Percentiles rank a stretch among this genome's conserved stretches.
Conservation (phyloP, 2,797 vertebrate species). For the Leptoclinus maculatus region DNA sequence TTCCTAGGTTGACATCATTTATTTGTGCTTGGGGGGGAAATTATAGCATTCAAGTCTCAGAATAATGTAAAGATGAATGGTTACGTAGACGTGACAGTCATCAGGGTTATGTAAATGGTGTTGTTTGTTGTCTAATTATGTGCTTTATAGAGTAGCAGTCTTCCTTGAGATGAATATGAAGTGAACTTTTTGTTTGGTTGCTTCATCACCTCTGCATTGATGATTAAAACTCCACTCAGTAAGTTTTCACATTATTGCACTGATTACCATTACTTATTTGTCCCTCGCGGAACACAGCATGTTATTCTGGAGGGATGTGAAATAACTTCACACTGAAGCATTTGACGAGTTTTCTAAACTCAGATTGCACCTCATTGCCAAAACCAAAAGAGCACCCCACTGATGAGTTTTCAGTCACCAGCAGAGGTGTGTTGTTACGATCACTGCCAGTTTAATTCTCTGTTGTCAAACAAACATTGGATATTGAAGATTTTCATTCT, state of each 20-base stretch:
- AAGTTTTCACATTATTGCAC: not conserved
- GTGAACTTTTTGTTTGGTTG: constrained; percentile 13
- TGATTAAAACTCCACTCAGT: constrained; percentile 5
- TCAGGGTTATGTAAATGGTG: not conserved
- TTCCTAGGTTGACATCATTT: constrained; percentile 3
- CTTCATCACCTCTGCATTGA: constrained; percentile 6
- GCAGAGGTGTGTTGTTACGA: constrained; percentile 7
- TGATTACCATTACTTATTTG: constrained; percentile 8
- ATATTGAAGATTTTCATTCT: not conserved
- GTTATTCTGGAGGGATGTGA: not conserved
- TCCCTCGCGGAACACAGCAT: not conserved
- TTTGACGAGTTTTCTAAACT: constrained; percentile 1
- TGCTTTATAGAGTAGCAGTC: not conserved
- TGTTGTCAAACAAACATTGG: constrained; percentile 15
- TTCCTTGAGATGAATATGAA: constrained; percentile 11
- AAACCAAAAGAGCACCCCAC: constrained; percentile 2
- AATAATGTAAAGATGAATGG: constrained; percentile 11
- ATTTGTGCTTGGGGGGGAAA: not conserved
- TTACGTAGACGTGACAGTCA: constrained; percentile 1
- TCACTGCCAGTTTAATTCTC: not conserved
- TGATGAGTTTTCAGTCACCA: constrained; percentile 13
- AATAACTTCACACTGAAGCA: not conserved
- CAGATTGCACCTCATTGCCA: not conserved
- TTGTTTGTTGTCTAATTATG: constrained; percentile 4
- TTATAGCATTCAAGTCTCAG: not conserved